phyloP scores from a whole-genome alignment of 2,113 vertebrate species.

The Nanger granti region DNA sequence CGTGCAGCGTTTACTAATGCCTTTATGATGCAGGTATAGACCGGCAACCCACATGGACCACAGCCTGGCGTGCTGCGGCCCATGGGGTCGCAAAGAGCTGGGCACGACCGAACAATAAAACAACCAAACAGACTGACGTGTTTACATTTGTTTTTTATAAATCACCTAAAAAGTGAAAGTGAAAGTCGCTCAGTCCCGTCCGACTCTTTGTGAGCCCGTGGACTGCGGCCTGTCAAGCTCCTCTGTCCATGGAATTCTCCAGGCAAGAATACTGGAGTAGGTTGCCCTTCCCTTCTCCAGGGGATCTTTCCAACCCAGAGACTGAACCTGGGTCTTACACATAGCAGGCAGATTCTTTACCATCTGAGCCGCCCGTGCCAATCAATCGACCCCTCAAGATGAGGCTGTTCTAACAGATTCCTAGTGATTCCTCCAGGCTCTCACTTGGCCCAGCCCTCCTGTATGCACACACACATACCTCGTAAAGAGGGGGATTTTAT shows the following conservation, averaged over 20 bases:
- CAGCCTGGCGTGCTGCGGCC: background rate
- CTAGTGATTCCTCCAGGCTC: no score
- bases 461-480: accelerated
- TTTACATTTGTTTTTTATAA: background rate
- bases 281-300: background rate
- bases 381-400: background rate
- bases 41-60: background rate
- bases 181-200: background rate
- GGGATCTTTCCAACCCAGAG: background rate
- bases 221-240: background rate
- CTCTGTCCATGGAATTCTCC: background rate
- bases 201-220: background rate
- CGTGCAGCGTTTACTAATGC: background rate
- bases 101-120: background rate
- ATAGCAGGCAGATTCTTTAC: background rate
- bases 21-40: background rate
- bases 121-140: accelerated
- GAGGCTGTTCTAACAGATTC: no score
- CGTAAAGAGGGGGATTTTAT: background rate
- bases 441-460: no score
- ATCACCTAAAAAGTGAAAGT: background rate
- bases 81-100: accelerated
- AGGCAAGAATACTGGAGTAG: background rate
- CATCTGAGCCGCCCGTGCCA: background rate
- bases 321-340: accelerated